Conservation (phyloP, 1,140 invertebrate species). For the Holcopasites calliopsidis region DNA sequence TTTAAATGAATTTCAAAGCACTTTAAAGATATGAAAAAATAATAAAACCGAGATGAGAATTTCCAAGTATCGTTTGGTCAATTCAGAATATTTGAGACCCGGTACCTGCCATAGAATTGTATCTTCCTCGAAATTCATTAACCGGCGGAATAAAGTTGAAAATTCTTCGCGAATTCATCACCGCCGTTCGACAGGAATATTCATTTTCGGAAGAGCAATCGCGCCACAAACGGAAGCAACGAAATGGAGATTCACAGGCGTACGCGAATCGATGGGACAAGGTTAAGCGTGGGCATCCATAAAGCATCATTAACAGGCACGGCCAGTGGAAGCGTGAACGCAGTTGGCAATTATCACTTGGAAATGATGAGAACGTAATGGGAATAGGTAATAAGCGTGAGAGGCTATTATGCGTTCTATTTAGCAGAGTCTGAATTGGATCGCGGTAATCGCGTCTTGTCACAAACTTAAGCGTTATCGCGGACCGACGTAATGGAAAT, state of each 20-base stretch:
- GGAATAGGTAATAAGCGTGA: constrained; percentile 39
- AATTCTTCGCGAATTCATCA: not conserved
- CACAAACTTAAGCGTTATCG: not conserved
- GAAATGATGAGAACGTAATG: constrained; percentile 31
- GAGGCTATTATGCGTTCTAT: constrained; percentile 12
- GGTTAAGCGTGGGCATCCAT: constrained; percentile 6
- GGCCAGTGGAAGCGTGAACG: not conserved
- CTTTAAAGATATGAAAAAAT: too few species aligned
- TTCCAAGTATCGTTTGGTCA: too few species aligned
- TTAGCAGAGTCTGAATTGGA: constrained; percentile 14
- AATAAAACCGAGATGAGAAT: too few species aligned
- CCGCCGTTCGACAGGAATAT: not conserved
- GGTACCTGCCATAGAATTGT: not conserved
- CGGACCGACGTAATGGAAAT: not conserved
- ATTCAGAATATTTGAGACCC: not conserved
- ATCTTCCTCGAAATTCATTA: not conserved
- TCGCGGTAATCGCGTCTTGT: not conserved
- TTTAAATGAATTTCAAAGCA: too few species aligned
- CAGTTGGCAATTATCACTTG: constrained; percentile 29
- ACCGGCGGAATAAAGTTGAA: not conserved
- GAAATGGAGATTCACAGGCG: not conserved
- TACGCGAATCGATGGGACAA: not conserved
- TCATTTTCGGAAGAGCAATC: not conserved
- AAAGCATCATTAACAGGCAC: constrained; percentile 43
- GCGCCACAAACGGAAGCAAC: not conserved